Evolutionary conservation across 2,113 vertebrate genomes (phyloP).

Genomic region (Oryctolagus cuniculus): DNA sequence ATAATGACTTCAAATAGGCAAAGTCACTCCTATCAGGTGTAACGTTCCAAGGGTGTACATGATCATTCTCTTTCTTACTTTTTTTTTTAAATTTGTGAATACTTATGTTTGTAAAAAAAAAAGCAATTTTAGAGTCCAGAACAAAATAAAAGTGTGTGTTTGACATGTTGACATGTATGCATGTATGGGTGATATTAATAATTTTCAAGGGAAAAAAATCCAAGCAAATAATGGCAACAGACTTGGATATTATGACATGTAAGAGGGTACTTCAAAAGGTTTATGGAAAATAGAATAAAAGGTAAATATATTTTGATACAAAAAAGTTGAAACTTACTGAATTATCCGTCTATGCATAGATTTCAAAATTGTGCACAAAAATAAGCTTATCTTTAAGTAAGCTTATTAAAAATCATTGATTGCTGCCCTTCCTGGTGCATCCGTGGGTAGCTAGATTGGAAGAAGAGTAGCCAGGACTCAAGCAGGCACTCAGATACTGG

Average conservation of each 20-base stretch:
- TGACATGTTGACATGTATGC: slow-evolving; percentile 90
- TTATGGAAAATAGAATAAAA: no score
- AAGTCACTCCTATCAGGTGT: background rate
- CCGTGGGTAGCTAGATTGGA: no score
- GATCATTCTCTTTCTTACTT: background rate
- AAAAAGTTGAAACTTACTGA: no score
- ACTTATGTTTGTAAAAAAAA: background rate
- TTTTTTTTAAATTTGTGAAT: background rate
- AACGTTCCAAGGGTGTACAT: background rate
- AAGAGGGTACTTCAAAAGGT: no score
- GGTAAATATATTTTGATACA: no score
- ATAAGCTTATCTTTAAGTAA: no score
- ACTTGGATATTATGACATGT: background rate
- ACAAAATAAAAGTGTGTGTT: slow-evolving; percentile 85
- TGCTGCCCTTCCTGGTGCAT: no score
- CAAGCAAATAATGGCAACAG: background rate
- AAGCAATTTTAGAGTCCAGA: slow-evolving; percentile 83
- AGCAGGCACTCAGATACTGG: no score
- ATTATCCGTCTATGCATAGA: no score
- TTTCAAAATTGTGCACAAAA: no score
- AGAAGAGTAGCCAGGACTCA: no score
- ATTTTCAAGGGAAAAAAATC: background rate
- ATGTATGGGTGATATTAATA: background rate
- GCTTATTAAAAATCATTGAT: no score
- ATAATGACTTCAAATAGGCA: background rate